Conservation (phyloP, 2,113 vertebrate species). For the Chaetura pelagica region DNA sequence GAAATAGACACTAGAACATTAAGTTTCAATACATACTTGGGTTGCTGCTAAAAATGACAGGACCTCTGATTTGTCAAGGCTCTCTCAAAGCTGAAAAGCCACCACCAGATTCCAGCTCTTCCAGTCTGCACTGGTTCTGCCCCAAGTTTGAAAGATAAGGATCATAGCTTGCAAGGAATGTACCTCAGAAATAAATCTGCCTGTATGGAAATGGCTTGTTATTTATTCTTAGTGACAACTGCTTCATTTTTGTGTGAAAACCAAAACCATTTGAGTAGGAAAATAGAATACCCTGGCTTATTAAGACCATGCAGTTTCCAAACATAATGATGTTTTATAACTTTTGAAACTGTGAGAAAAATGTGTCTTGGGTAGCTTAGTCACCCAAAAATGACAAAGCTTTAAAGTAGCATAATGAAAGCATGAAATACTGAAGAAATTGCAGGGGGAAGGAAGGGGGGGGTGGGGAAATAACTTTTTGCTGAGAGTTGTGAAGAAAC, state of each 20-base stretch:
- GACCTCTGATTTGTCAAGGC: background rate
- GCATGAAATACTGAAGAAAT: background rate
- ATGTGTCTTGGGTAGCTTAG: background rate
- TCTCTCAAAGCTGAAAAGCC: background rate
- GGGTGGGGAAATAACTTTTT: background rate
- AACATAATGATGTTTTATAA: background rate
- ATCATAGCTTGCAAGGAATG: background rate
- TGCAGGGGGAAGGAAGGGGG: too few species aligned
- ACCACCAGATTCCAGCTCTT: background rate
- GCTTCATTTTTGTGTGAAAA: background rate
- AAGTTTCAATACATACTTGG: background rate
- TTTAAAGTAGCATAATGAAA: background rate
- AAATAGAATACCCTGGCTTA: background rate
- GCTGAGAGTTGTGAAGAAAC: background rate
- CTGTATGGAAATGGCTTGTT: background rate
- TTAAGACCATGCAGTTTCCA: background rate
- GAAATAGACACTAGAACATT: background rate
- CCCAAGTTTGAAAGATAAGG: background rate
- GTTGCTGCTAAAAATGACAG: background rate
- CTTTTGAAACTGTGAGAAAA: background rate
- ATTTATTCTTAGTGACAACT: background rate
- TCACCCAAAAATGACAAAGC: background rate
- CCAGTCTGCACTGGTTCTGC: background rate
- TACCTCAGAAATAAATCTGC: background rate
- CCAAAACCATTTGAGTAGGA: background rate